Conservation (phyloP, 2,797 vertebrate species). For the Syngnathus acus region DNA sequence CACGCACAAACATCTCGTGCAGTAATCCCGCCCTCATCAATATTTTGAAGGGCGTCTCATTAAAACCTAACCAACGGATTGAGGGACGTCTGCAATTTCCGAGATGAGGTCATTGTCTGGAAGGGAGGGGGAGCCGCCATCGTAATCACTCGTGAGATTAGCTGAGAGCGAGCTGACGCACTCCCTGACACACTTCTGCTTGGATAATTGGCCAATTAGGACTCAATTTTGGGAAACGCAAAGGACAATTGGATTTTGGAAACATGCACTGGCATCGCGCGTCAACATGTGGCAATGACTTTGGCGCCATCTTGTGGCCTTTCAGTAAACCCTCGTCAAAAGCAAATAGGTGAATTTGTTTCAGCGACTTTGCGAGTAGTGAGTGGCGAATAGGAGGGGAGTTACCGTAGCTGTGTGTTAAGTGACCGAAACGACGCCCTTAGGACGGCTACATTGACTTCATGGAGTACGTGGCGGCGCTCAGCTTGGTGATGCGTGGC, state of each 20-base stretch:
- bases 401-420: background rate
- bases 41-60: background rate
- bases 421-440: conserved; percentile 20
- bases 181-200: background rate
- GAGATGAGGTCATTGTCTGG: background rate
- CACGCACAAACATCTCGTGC: too few relatives aligned
- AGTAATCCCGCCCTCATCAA: background rate
- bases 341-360: background rate
- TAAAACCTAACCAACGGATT: background rate
- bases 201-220: background rate
- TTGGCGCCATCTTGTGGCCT: background rate
- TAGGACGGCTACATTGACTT: conserved; percentile 92
- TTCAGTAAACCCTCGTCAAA: background rate
- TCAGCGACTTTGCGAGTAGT: background rate
- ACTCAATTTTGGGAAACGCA: background rate
- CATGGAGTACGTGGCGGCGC: conserved; percentile 88
- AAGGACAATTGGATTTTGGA: background rate
- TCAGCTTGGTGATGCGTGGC: conserved; percentile 85
- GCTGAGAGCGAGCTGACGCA: background rate
- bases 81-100: background rate
- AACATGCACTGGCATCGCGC: background rate
- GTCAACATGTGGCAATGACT: background rate
- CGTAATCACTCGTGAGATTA: background rate
- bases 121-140: background rate
- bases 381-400: conserved; percentile 4